These are phyloP conservation scores for Pandemis heparana DNA, from an alignment of 2,888 invertebrate genomes.

Conservation along the genomic window DNA sequence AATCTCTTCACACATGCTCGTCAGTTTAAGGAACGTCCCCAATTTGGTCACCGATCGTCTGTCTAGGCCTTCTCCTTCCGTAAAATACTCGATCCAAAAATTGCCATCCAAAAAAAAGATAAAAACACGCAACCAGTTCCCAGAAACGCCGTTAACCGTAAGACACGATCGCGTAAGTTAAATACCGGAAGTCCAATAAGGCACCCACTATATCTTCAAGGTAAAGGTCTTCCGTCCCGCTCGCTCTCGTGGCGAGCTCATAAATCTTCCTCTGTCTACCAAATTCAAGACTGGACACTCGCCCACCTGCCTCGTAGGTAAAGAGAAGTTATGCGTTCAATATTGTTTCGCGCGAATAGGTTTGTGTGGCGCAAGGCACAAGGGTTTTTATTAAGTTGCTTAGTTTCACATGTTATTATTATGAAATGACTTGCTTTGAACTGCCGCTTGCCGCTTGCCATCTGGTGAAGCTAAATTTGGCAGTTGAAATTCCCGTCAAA, in stretches of 20 bases:
- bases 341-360: slow-evolving; percentile 40
- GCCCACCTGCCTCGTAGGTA: slow-evolving; percentile 43
- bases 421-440: too few species aligned
- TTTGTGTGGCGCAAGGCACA: slow-evolving; percentile 24
- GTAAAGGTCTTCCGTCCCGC: slow-evolving; percentile 23
- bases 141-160: slow-evolving; percentile 29
- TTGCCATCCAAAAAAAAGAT: not conserved
- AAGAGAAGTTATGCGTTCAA: slow-evolving; percentile 45
- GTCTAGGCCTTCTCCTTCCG: not conserved
- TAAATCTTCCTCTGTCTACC: slow-evolving; percentile 41
- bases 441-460: too few species aligned
- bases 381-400: not conserved
- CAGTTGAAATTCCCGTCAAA: too few species aligned
- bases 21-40: too few species aligned
- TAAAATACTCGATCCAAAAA: not conserved
- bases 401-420: not conserved
- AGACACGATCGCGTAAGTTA: slow-evolving; percentile 39
- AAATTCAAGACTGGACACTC: slow-evolving; percentile 43
- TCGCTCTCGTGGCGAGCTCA: slow-evolving; percentile 21
- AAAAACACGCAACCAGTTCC: not conserved
- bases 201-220: slow-evolving; percentile 38
- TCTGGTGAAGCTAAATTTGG: too few species aligned
- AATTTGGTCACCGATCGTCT: too few species aligned
- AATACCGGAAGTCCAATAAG: slow-evolving; percentile 43
- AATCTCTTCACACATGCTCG: too few species aligned